Base-by-base conservation (phyloP, 2,888 invertebrate species). In the Ctenicera cuprea region DNA sequence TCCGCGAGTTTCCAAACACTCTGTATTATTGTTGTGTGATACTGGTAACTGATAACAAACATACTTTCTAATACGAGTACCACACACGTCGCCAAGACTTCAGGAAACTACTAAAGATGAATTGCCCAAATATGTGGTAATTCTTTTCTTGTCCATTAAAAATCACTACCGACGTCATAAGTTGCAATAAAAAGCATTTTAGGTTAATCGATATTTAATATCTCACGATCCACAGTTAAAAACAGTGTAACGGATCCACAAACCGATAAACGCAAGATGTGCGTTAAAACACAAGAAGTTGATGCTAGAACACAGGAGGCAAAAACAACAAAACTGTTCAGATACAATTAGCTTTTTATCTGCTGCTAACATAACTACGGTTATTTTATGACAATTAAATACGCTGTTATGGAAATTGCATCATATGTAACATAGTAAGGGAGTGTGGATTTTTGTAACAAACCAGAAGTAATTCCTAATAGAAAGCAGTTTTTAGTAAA, bases 191-290 rank as follows among this genome's bases (percentile, higher is more conserved):
- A 41, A 41, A 14, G 16, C 8, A 43, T 62, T 62, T 62, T 62
- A 45, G 62, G 62, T 45, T 62, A 62, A 62, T 62, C 62, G 43
- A 62, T 62, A 62, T 62, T 62, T 62, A 62, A 62, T 62, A 62
- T 62, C 62, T 62, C 26, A 62, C 22, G 45, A 62, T 45, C 9
- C 43, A n/a, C 8, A 8, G 41, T 14, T 20, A 62, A 62, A 62
- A 62, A 62, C n/a, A 14, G 43, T 62, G 62, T 62, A 62, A 62
- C 62, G 62, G 62, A 62, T 62, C 62, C 45, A 62, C 62, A 62
- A 62, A 62, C 62, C 26, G 62, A 62, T 62, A 62, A 62, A 62
- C 62, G 62, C 62, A 62, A 62, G 62, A 62, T 16, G 62, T 45
- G 62, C 62, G 45, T 62, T 45, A 62, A 62, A 62, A 43, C 62